These are phyloP conservation scores for Lepisosteus osseus DNA, from an alignment of 2,113 vertebrate species.

Conservation along the genomic window DNA sequence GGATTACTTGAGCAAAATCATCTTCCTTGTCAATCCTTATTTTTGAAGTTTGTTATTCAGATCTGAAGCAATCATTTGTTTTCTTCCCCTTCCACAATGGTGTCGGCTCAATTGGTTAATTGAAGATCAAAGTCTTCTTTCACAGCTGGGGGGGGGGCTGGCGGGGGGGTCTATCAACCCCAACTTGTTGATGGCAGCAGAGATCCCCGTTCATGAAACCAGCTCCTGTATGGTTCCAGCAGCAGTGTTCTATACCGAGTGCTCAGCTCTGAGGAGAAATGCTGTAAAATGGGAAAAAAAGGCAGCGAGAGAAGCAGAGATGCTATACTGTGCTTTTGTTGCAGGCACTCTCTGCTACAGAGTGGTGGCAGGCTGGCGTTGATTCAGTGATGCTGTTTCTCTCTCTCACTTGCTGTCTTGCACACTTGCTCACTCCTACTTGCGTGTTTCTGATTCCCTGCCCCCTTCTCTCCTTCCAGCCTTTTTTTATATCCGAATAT, in stretches of 20 bases:
- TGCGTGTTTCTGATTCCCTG: constrained; percentile 48
- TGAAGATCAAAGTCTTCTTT: constrained; percentile 69
- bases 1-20: constrained; percentile 12
- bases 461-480: constrained; percentile 26
- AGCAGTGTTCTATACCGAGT: constrained; percentile 84
- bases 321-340: constrained; percentile 88
- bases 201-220: constrained; percentile 78
- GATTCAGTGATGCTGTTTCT: constrained; percentile 81
- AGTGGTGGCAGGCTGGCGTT: constrained; percentile 96
- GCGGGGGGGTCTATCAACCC: constrained; percentile 68
- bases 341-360: constrained; percentile 96
- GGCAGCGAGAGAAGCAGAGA: constrained; percentile 49
- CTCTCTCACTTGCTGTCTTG: constrained; percentile 47
- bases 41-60: constrained; percentile 63
- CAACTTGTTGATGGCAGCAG: constrained; percentile 98
- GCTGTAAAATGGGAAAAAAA: constrained; percentile 74
- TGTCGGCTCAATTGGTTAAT: constrained; percentile 76
- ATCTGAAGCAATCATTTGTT: constrained; percentile 57
- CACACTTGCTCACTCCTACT: constrained; percentile 37
- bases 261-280: constrained; percentile 82
- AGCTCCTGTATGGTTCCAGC: constrained; percentile 69
- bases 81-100: constrained; percentile 52
- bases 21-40: constrained; percentile 48
- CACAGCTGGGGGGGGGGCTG: constrained; percentile 25
- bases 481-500: constrained; percentile 59